phyloP scores from a whole-genome alignment of 2,113 vertebrate genomes.

The Riparia riparia region DNA sequence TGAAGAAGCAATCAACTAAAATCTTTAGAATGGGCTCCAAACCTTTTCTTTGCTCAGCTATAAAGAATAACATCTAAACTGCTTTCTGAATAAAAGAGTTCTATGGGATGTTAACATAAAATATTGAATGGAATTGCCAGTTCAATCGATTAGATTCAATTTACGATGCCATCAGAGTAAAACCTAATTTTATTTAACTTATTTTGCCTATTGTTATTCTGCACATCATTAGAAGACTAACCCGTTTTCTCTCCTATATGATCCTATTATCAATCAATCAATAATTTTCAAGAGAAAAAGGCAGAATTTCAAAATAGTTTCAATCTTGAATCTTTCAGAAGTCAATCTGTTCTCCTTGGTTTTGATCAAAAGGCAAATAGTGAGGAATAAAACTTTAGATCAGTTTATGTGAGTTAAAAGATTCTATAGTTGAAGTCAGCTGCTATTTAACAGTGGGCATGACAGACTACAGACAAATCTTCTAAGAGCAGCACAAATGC shows the following conservation, averaged over 20 bases:
- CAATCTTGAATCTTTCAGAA: not conserved
- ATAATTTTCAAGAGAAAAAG: slow-evolving; percentile 11
- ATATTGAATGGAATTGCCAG: slow-evolving; percentile 45
- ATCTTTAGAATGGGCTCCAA: not conserved
- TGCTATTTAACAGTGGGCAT: not conserved
- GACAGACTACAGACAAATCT: not conserved
- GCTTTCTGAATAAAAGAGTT: slow-evolving; percentile 40
- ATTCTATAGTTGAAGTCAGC: not conserved
- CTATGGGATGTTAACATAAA: slow-evolving; percentile 45
- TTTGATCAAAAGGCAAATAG: not conserved
- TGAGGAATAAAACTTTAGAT: not conserved
- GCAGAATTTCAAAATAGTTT: not conserved
- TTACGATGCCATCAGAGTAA: not conserved
- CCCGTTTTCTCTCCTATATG: slow-evolving; percentile 4
- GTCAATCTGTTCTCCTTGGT: not conserved
- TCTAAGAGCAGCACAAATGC: not conserved
- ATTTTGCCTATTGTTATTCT: slow-evolving; percentile 41
- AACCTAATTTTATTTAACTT: slow-evolving; percentile 42
- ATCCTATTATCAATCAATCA: slow-evolving; percentile 28
- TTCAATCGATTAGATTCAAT: slow-evolving; percentile 38
- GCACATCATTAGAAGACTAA: not conserved
- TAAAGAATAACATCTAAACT: not conserved
- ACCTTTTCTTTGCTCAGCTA: not conserved
- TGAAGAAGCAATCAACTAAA: not conserved
- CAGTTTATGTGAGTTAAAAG: not conserved